phyloP scores from a whole-genome alignment of 2,113 vertebrate genomes.

The Thalassoma bifasciatum region DNA sequence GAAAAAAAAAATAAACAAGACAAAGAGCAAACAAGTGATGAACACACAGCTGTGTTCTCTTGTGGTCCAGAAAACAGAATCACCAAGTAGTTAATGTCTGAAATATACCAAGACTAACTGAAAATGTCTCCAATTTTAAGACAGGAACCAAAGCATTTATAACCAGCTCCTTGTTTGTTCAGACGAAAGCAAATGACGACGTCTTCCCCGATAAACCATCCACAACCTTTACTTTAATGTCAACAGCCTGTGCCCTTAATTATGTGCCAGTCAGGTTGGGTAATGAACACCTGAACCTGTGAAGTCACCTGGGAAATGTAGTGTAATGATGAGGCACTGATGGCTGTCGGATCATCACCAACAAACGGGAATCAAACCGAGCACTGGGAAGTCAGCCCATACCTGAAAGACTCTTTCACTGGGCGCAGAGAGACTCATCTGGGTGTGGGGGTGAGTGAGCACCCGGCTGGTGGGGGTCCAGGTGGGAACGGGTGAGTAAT shows the following conservation, averaged over 20 bases:
- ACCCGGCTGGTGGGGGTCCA: constrained; percentile 56
- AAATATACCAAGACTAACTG: background rate
- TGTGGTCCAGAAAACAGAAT: constrained; percentile 18
- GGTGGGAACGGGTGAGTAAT: constrained; percentile 70
- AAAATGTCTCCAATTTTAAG: constrained; percentile 39
- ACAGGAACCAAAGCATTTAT: too few species aligned
- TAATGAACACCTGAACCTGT: constrained; percentile 58
- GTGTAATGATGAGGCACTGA: constrained; percentile 14
- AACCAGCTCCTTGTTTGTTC: constrained; percentile 11
- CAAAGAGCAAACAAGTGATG: constrained; percentile 5
- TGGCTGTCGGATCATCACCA: constrained; percentile 38
- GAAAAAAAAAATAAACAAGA: constrained; percentile 16
- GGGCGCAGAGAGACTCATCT: constrained; percentile 32
- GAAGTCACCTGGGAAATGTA: constrained; percentile 54
- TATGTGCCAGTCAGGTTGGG: constrained; percentile 38
- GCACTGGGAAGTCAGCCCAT: constrained; percentile 7
- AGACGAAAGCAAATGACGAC: constrained; percentile 16
- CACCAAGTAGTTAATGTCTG: background rate
- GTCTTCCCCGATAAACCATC: constrained; percentile 3
- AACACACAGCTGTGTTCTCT: constrained; percentile 28
- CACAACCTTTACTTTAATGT: constrained; percentile 32
- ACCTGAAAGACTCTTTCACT: constrained; percentile 39
- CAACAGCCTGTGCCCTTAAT: constrained; percentile 46
- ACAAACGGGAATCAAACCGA: constrained; percentile 37
- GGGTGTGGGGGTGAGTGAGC: constrained; percentile 47